Base-by-base conservation (phyloP, 2,113 vertebrate genomes). In the Pagrus major region DNA sequence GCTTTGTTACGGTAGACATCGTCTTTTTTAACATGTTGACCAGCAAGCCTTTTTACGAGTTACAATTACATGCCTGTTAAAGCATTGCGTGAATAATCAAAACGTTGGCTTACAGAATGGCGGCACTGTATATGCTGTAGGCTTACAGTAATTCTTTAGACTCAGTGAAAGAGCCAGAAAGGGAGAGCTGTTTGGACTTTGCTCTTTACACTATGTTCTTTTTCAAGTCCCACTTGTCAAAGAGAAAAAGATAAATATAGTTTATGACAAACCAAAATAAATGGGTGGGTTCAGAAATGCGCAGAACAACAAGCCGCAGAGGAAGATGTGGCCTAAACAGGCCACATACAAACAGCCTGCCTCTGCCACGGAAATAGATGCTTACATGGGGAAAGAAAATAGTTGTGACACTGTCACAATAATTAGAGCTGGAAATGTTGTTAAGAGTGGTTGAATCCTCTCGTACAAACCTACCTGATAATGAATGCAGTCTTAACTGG, bases 261-360 rank as follows among this genome's bases (percentile, higher is more conserved):
- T 95, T 94, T 94, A 88, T 89, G 88, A 94, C 92, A 94, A 97
- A 96, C 95, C 96, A 94, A 96, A 97, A 97, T 96, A 95, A 94
- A 94, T 92, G 95, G 96, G 96, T 95, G 96, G 95, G 95, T 95
- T 96, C 93, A 83, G 81, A 92, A 95, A 96, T 94, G 95, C 92
- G 64, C 94, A 92, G 94, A 94, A 94, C 94, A 94, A 93, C 94
- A 95, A 93, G 95, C 97, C 96, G 94, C 96, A 97, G 96, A 96
- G 94, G 95, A 94, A 89, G 92, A 93, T 91, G 93, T 89, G 78
- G 94, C 93, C 92, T 86, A 89, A 91, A 85, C 87, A 83, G 88
- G 92, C 92, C 96, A 95, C 92, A 96, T 95, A 95, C 94, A 96
- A 96, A 86, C 95, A 96, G 95, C 93, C 93, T 93, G 93, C 73